Base-by-base conservation (phyloP, 2,113 vertebrate species). In the Tangachromis dhanisi region DNA sequence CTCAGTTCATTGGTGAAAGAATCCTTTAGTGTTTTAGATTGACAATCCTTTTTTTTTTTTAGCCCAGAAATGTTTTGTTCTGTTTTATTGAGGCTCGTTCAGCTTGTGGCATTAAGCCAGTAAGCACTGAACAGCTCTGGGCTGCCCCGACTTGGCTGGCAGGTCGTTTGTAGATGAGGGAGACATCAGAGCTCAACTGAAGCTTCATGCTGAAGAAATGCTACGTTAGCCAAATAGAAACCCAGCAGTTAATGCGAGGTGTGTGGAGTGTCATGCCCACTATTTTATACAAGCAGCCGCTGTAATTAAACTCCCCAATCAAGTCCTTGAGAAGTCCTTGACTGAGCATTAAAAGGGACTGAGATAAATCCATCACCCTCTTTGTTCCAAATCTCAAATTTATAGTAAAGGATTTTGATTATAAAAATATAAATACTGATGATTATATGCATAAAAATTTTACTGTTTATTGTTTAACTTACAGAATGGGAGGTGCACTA, bases 401-500 rank as follows among this genome's bases (percentile, higher is more conserved):
- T 4, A 59, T 11, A 8, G 31, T 24, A 38, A 63, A 14, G 68
- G 4, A 40, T 55, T 55, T 63, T 76, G 33, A 76, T 80, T n/a
- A 80, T 81, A 9, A 26, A 47, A 10, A 14, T 12, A 26, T 21
- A 78, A 73, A 83, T 73, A 61, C 7, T 73, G 5, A 73, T 80
- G 1, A 81, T 19, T 8, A 24, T 19, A 45, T 42, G 19, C 21
- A 47, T 49, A 7, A 78, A 54, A 33, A 8, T 13, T 3, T 45
- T 81, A 88, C 24, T 7, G 2, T 76, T 83, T 8, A 40, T 90
- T 16, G 21, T 81, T 81, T 90, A 83, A 89, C 73, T 92, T 95
- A 79, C 95, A 99, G 98, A 92, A 97, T 98, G 86, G 98, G 98
- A 14, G 98, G 98, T 1, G 98, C 98, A 45, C 97, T 99, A 86